Percentiles rank a stretch among this genome's conserved stretches.
Evolutionary conservation across 2,797 vertebrate species (phyloP).

Genomic region (Microctenopoma stevenorrisi): DNA sequence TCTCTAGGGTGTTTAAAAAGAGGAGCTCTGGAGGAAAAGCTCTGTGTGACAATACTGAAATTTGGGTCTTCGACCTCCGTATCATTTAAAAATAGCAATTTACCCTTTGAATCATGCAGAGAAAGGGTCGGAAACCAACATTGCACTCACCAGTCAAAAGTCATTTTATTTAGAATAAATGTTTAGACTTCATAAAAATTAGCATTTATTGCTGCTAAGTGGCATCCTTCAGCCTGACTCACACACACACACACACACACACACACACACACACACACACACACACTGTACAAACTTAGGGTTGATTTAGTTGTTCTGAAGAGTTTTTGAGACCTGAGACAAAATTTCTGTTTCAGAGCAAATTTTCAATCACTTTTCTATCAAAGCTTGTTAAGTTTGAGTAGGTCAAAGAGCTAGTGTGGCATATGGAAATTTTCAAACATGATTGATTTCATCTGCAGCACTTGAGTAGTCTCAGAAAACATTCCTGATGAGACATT

Average conservation of each 20-base stretch:
- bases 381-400: slow-evolving; percentile 59
- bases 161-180: slow-evolving; percentile 41
- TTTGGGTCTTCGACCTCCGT: slow-evolving; percentile 39
- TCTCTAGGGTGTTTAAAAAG: slow-evolving; percentile 23
- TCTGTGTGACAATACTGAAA: slow-evolving; percentile 3
- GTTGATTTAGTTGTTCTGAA: slow-evolving; percentile 34
- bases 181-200: slow-evolving; percentile 32
- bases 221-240: slow-evolving; percentile 21
- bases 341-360: slow-evolving; percentile 45
- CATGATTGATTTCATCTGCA: slow-evolving; percentile 59
- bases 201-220: slow-evolving; percentile 18
- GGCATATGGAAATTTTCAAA: slow-evolving; percentile 51
- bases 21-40: slow-evolving; percentile 12
- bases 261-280: not conserved
- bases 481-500: slow-evolving; percentile 38
- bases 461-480: slow-evolving; percentile 24
- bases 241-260: not conserved
- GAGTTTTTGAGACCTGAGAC: slow-evolving; percentile 41
- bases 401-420: slow-evolving; percentile 50
- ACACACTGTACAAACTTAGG: slow-evolving; percentile 2
- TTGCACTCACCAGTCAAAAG: slow-evolving; percentile 14
- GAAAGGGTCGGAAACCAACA: slow-evolving; percentile 21
- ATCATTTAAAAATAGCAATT: slow-evolving; percentile 12
- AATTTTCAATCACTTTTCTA: slow-evolving; percentile 51
- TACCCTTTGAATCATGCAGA: slow-evolving; percentile 18